Conservation (phyloP, 2,113 vertebrate genomes). For the Sula dactylatra region DNA sequence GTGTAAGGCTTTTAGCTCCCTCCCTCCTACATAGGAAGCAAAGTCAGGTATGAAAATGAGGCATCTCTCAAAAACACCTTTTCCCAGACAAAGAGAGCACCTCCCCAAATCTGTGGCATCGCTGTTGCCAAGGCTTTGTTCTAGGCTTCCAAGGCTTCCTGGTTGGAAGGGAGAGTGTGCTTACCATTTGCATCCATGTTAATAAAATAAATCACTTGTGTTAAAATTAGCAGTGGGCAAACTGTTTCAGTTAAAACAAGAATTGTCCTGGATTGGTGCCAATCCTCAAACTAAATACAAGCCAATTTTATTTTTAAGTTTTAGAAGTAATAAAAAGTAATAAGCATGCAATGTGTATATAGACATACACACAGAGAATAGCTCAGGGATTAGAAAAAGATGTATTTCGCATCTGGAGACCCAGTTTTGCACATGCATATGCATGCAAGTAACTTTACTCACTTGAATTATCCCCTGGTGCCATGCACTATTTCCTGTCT, state of each 20-base stretch:
- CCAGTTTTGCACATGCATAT: not conserved
- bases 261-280: conserved; percentile 4
- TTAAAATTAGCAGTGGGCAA: conserved; percentile 35
- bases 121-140: not conserved
- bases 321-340: conserved; percentile 35
- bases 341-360: not conserved
- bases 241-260: conserved; percentile 16
- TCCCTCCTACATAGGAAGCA: not conserved
- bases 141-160: not conserved
- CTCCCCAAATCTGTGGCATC: not conserved
- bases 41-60: not conserved
- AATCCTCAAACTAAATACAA: conserved; percentile 11
- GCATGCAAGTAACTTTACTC: not conserved
- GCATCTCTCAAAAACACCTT: not conserved
- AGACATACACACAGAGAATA: not conserved
- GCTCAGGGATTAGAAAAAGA: conserved; percentile 17
- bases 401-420: not conserved
- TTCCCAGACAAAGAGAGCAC: not conserved
- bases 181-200: not conserved
- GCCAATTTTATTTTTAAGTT: conserved; percentile 39
- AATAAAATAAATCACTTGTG: not conserved
- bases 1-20: not conserved
- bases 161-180: not conserved
- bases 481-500: not conserved
- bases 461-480: not conserved